Conservation (phyloP, 2,113 vertebrate species). For the Mus pahari region DNA sequence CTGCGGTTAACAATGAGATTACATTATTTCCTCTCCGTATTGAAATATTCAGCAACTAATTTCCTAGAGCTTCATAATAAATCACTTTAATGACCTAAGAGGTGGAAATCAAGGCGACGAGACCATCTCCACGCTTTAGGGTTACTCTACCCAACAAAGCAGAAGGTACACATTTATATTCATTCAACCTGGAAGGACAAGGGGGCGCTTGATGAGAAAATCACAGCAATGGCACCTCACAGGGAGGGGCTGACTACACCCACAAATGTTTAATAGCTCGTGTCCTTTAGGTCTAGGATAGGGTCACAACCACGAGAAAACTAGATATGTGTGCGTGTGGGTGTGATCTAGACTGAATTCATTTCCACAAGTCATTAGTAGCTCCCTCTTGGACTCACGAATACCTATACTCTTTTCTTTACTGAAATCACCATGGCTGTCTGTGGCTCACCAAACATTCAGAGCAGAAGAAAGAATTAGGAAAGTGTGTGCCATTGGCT, state of each 20-base stretch:
- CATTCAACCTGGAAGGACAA: slow-evolving; percentile 55
- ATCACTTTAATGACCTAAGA: slow-evolving; percentile 83
- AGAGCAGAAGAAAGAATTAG: neutral
- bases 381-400: neutral
- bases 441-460: neutral
- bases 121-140: slow-evolving; percentile 31
- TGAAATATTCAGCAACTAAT: slow-evolving; percentile 86
- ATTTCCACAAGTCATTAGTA: neutral
- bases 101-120: slow-evolving; percentile 65
- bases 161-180: neutral
- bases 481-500: neutral
- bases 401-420: neutral
- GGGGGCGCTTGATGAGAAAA: slow-evolving; percentile 39
- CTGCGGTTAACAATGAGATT: slow-evolving; percentile 78
- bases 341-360: neutral
- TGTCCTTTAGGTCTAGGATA: neutral
- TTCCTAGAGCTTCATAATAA: slow-evolving; percentile 85
- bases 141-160: slow-evolving; percentile 45
- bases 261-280: neutral
- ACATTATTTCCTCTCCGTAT: slow-evolving; percentile 81
- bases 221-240: neutral
- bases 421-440: neutral
- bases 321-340: neutral
- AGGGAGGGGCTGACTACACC: neutral
- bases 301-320: neutral